Conservation (phyloP, 23 tunicate species). For the Corella eumyota region DNA sequence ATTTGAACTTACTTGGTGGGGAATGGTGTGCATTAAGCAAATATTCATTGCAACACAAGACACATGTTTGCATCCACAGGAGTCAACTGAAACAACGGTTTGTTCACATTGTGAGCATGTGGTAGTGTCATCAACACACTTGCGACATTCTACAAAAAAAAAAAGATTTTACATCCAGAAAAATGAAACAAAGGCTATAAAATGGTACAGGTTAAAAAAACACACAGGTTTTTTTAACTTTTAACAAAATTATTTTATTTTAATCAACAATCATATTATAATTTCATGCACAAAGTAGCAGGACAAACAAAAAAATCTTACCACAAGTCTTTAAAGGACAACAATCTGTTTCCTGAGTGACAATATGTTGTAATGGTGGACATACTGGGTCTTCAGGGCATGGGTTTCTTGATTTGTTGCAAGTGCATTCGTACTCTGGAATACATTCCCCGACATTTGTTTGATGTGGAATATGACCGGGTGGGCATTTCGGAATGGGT, state of each 20-base stretch:
- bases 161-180: not conserved
- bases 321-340: constrained; percentile 78
- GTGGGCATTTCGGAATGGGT: constrained; percentile 54
- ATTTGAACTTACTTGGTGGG: constrained; percentile 17
- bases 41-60: constrained; percentile 35
- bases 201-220: not conserved
- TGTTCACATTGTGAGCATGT: constrained; percentile 69
- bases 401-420: constrained; percentile 41
- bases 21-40: constrained; percentile 22
- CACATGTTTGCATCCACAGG: constrained; percentile 54
- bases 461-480: constrained; percentile 43
- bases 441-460: constrained; percentile 70
- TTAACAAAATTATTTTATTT: no score
- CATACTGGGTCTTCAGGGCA: constrained; percentile 68
- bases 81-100: constrained; percentile 20
- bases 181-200: not conserved
- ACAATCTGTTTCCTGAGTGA: constrained; percentile 56
- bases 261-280: not conserved
- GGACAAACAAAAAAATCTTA: constrained; percentile 10
- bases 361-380: constrained; percentile 28
- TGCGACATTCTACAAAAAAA: constrained; percentile 39
- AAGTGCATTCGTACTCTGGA: constrained; percentile 68
- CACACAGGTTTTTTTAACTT: no score
- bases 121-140: constrained; percentile 25
- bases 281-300: not conserved